A percentile compares a stretch with the other conserved stretches of the same genome.
These are phyloP conservation scores for Perca schrenkii DNA, from an alignment of 2,113 vertebrate species.

Conservation along the genomic window DNA sequence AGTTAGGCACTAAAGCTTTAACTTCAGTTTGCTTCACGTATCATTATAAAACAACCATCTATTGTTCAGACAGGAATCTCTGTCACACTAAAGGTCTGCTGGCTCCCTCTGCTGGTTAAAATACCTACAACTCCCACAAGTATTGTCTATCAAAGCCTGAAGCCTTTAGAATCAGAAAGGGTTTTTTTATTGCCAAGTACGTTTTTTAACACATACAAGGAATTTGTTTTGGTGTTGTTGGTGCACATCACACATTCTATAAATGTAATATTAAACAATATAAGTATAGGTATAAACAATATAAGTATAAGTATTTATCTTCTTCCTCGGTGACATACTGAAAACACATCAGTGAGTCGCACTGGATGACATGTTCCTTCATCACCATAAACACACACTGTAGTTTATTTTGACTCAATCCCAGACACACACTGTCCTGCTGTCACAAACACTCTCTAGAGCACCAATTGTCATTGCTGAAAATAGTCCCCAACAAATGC, in stretches of 20 bases:
- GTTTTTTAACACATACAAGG: no score
- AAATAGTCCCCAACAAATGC: neutral
- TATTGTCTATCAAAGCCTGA: neutral
- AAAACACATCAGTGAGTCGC: neutral
- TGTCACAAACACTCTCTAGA: neutral
- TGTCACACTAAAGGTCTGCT: neutral
- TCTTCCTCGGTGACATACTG: neutral
- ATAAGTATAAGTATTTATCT: no score
- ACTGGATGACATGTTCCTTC: neutral
- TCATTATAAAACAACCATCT: neutral
- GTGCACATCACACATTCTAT: no score
- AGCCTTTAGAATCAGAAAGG: no score
- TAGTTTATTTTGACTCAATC: neutral
- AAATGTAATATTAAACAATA: no score
- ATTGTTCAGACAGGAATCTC: neutral
- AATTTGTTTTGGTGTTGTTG: no score
- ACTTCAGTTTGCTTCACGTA: neutral
- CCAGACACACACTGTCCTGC: neutral
- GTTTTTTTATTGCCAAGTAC: no score
- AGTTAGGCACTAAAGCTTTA: no score
- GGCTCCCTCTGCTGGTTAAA: constrained; percentile 41
- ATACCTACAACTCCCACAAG: neutral
- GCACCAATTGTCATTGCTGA: neutral
- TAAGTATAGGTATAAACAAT: no score
- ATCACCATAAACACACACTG: neutral